Conservation (phyloP, 2,797 vertebrate species). For the Notoglanidium macrostoma region DNA sequence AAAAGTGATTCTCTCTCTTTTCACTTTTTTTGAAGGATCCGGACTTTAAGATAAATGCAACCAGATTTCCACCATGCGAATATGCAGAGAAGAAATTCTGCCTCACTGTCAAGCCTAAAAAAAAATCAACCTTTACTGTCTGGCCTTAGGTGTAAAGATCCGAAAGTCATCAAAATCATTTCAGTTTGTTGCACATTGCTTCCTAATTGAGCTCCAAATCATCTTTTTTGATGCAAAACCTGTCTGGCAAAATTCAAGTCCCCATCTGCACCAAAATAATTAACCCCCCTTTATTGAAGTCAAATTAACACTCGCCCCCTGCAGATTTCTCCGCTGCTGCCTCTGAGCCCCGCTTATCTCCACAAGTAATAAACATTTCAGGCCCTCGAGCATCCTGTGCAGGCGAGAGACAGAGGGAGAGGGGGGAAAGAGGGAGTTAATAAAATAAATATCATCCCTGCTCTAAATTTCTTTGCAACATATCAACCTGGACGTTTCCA, state of each 20-base stretch:
- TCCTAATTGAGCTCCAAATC: slow-evolving; percentile 43
- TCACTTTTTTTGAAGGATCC: neutral
- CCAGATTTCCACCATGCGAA: neutral
- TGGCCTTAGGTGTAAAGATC: neutral
- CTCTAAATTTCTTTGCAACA: slow-evolving; percentile 29
- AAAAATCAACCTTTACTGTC: neutral
- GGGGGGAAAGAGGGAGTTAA: slow-evolving; percentile 31
- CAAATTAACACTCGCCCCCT: slow-evolving; percentile 58
- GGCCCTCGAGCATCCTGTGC: slow-evolving; percentile 51
- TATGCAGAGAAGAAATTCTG: too few relatives aligned
- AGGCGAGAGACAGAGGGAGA: slow-evolving; percentile 18
- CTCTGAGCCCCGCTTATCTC: slow-evolving; percentile 56
- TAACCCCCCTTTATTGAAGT: slow-evolving; percentile 61
- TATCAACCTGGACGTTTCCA: slow-evolving; percentile 19
- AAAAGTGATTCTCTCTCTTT: neutral
- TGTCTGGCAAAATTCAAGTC: slow-evolving; percentile 53
- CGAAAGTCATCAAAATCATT: slow-evolving; percentile 25
- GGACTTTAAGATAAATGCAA: neutral
- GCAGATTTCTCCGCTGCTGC: slow-evolving; percentile 48
- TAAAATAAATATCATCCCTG: slow-evolving; percentile 38
- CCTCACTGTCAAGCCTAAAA: neutral
- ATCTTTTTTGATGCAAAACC: slow-evolving; percentile 51
- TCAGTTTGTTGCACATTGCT: slow-evolving; percentile 42
- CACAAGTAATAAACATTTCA: slow-evolving; percentile 65
- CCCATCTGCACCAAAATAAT: slow-evolving; percentile 60